Base-by-base conservation (phyloP, 1,140 invertebrate species). In the Drosophila murphyi region DNA sequence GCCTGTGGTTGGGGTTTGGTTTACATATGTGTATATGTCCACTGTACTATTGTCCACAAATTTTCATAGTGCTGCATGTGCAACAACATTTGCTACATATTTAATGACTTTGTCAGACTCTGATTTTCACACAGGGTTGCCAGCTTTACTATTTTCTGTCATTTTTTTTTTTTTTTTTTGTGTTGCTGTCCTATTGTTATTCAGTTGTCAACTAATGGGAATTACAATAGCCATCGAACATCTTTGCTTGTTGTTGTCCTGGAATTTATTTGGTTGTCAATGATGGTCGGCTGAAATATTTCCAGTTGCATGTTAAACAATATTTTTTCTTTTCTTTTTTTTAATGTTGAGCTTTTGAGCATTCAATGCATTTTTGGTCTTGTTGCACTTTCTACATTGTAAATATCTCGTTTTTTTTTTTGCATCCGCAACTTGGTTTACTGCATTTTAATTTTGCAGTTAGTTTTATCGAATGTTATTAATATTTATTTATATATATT, bases 51-150 rank as follows among this genome's bases (percentile, higher is more conserved):
- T 54, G 20, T 70, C 56, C 7, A 51, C 52, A 5, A 41, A 32
- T 41, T 52, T 41, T 29, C 32, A 35, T 63, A 43, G 61, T 63
- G 20, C 20, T 60, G 57, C 34, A 43, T 8, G n/a, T 20, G 12
- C 35, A 41, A n/a, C 48, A 35, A 34, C 56, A 69, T 60, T 52
- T 32, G 20, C 41, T 63, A 60, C 68, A 63, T 63, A 56, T 71
- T 63, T 71, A 51, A 71, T 71, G 68, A 71, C 41, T 56, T 47
- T 71, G 60, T 50, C 39, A 43, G 47, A 20, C 31, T 52, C 12
- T 54, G 32, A 47, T 39, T 62, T 70, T 51, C 37, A 4, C 35
- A 31, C 43, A 29, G 10, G 12, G 8, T 35, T 50, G 45, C 59
- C 59, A 35, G 47, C 37, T 37, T 50, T 20, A 29, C 10, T 4